Conservation (phyloP, 2,888 invertebrate species). For the Bhutanitis thaidina region DNA sequence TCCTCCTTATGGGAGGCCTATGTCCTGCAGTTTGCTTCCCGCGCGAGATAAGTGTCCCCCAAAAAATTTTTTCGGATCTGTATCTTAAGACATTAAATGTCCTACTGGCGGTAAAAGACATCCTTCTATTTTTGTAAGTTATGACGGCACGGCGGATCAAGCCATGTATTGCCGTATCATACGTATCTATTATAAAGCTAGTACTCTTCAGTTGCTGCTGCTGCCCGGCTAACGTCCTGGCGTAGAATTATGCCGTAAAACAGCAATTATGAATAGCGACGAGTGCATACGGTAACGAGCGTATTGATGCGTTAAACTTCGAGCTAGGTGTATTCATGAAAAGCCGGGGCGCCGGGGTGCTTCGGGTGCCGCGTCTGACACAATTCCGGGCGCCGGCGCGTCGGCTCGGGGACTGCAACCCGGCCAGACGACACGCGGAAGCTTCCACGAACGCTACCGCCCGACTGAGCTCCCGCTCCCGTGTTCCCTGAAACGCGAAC, state of each 20-base stretch:
- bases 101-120: no score
- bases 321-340: conserved; percentile 60
- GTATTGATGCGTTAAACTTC: conserved; percentile 67
- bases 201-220: no score
- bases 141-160: no score
- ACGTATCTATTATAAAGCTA: no score
- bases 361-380: conserved; percentile 66
- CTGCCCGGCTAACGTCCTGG: background rate
- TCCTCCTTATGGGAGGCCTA: no score
- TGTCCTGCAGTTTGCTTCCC: no score
- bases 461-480: conserved; percentile 34
- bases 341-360: conserved; percentile 55
- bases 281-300: conserved; percentile 47
- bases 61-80: no score
- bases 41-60: no score
- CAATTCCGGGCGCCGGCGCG: conserved; percentile 78
- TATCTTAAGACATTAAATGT: no score
- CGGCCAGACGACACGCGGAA: conserved; percentile 74
- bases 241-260: conserved; percentile 21
- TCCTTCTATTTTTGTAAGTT: no score
- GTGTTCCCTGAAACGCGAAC: conserved; percentile 30
- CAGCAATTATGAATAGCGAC: conserved; percentile 41
- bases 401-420: conserved; percentile 53
- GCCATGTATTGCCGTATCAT: no score
- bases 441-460: conserved; percentile 57